These are phyloP conservation scores for Chromis chromis DNA, from an alignment of 2,797 vertebrate genomes.

Conservation along the genomic window DNA sequence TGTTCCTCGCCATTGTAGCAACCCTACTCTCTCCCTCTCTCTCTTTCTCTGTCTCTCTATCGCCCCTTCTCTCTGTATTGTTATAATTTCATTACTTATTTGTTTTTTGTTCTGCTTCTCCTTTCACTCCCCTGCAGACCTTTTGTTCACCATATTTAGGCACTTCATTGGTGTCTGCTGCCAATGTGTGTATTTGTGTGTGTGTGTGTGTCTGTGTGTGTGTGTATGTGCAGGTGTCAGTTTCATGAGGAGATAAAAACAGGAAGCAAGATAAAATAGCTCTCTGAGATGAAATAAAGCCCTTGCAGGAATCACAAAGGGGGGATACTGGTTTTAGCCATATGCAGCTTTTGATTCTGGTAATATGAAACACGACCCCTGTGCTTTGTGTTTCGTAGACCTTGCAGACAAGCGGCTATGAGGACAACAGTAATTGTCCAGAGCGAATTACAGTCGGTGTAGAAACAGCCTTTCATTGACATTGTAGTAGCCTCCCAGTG, in stretches of 20 bases:
- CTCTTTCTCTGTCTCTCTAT: constrained; percentile 80
- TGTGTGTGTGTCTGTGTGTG: constrained; percentile 45
- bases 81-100: constrained; percentile 98
- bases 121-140: constrained; percentile 91
- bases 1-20: constrained; percentile 97
- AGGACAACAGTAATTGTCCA: constrained; percentile 50
- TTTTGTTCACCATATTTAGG: constrained; percentile 86
- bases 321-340: constrained; percentile 49
- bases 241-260: constrained; percentile 83
- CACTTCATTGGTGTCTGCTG: constrained; percentile 84
- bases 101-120: constrained; percentile 92
- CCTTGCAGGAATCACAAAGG: constrained; percentile 46
- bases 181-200: constrained; percentile 56
- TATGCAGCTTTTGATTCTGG: constrained; percentile 55
- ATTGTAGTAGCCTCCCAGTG: constrained; percentile 14
- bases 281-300: constrained; percentile 73
- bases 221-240: constrained; percentile 74
- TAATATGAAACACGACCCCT: constrained; percentile 60
- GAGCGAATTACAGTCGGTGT: constrained; percentile 50
- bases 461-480: constrained; percentile 50
- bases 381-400: constrained; percentile 41
- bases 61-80: constrained; percentile 88
- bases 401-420: constrained; percentile 44
- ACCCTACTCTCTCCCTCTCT: constrained; percentile 79
- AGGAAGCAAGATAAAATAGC: constrained; percentile 78